Percentiles rank a stretch among this genome's conserved stretches.
Conservation (phyloP, 2,113 vertebrate genomes). For the Boleophthalmus pectinirostris region DNA sequence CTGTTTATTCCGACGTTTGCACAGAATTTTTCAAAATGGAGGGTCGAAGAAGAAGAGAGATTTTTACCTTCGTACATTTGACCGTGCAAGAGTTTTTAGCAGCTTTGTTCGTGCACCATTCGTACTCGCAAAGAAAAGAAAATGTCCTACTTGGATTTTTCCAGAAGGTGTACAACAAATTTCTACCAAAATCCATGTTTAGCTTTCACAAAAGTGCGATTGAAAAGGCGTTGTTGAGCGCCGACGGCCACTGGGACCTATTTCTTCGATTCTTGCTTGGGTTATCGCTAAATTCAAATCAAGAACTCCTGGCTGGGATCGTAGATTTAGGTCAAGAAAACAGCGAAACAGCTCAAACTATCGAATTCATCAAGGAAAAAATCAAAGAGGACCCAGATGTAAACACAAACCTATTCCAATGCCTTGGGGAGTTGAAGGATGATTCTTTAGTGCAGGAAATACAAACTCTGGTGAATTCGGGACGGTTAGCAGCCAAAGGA, state of each 20-base stretch:
- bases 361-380: constrained; percentile 39
- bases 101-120: constrained; percentile 23
- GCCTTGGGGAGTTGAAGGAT: constrained; percentile 41
- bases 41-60: constrained; percentile 5
- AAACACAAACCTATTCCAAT: constrained; percentile 43
- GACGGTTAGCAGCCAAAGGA: constrained; percentile 5
- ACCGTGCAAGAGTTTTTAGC: constrained; percentile 49
- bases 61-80: constrained; percentile 49
- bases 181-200: constrained; percentile 26
- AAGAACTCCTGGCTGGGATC: constrained; percentile 36
- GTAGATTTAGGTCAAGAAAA: constrained; percentile 10
- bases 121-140: constrained; percentile 27
- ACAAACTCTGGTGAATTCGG: constrained; percentile 33
- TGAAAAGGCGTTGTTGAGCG: constrained; percentile 31
- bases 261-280: constrained; percentile 48
- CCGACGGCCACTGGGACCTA: constrained; percentile 37
- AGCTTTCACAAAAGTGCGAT: constrained; percentile 39
- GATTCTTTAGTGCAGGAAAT: constrained; percentile 34
- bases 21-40: constrained; percentile 34
- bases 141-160: constrained; percentile 32
- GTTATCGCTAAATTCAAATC: constrained; percentile 35
- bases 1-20: constrained; percentile 21
- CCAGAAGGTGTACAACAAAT: constrained; percentile 16
- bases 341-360: constrained; percentile 5
- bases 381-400: constrained; percentile 32